Conservation (phyloP, 1,140 invertebrate genomes). For the Hylaeus volcanicus region DNA sequence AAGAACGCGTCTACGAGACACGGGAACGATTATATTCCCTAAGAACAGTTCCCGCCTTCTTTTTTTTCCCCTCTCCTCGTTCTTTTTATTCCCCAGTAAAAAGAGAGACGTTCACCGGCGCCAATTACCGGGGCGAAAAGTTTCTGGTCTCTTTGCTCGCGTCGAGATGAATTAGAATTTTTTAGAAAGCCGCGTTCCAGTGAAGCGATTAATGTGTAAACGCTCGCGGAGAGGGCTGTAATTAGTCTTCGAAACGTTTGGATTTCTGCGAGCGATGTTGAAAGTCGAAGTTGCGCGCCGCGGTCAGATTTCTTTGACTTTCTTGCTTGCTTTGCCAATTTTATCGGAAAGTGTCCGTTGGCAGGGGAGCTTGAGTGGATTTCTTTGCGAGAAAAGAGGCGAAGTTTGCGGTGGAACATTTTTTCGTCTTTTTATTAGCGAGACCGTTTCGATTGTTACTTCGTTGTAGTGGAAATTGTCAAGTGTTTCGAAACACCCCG, state of each 20-base stretch:
- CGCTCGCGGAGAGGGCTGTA: neutral
- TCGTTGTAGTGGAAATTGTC: no score
- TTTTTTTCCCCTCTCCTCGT: neutral
- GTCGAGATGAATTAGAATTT: neutral
- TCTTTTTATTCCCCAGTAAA: conserved; percentile 1
- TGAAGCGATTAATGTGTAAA: neutral
- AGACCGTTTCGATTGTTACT: no score
- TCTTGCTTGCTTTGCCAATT: no score
- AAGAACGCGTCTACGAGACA: conserved; percentile 9
- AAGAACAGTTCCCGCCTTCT: neutral
- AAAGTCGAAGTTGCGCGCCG: no score
- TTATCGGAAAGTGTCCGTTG: no score
- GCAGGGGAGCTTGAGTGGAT: no score
- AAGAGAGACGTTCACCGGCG: neutral
- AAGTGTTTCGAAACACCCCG: neutral
- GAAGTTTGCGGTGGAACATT: no score
- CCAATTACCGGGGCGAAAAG: conserved; percentile 23
- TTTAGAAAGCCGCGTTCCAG: neutral
- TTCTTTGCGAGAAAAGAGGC: no score
- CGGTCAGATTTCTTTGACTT: no score
- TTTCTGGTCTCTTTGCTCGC: conserved; percentile 14
- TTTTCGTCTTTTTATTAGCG: no score
- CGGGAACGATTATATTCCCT: neutral
- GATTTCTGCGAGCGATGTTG: no score
- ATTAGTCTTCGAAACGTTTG: neutral